phyloP scores from a whole-genome alignment of 2,888 invertebrate genomes.

The Eristalis pertinax region DNA sequence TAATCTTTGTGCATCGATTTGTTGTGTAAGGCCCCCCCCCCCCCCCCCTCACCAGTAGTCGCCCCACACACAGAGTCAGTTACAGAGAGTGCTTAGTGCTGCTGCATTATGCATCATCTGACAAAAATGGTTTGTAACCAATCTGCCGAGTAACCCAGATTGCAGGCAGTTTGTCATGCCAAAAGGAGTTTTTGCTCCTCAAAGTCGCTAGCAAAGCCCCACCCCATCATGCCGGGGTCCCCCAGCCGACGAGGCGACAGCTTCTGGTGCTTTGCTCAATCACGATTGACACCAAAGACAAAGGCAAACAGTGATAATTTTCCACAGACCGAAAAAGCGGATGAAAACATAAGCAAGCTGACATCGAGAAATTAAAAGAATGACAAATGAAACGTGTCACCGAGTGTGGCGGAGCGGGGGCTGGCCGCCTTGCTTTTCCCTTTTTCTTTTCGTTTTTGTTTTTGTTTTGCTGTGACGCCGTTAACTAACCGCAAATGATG shows the following conservation, averaged over 20 bases:
- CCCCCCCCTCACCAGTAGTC: neutral
- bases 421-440: neutral
- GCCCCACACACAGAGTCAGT: neutral
- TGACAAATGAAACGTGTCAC: conserved; percentile 66
- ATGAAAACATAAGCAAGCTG: conserved; percentile 19
- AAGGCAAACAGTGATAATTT: conserved; percentile 56
- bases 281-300: conserved; percentile 63
- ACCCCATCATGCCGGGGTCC: conserved; percentile 2
- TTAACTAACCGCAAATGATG: conserved; percentile 69
- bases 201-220: neutral
- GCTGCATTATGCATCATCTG: conserved; percentile 57
- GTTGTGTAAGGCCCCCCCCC: conserved; percentile 3
- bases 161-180: conserved; percentile 69
- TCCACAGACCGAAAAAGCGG: conserved; percentile 7
- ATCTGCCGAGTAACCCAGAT: conserved; percentile 64
- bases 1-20: conserved; percentile 65
- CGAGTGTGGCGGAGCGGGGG: neutral
- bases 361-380: conserved; percentile 62
- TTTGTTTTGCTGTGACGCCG: conserved; percentile 31
- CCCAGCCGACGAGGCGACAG: conserved; percentile 4
- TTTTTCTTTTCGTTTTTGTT: neutral
- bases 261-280: conserved; percentile 37
- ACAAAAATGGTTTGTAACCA: conserved; percentile 62
- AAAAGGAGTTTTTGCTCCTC: conserved; percentile 43
- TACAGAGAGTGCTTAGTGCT: neutral